These are phyloP conservation scores for Episyrphus balteatus DNA, from an alignment of 1,140 invertebrate species.

Conservation along the genomic window DNA sequence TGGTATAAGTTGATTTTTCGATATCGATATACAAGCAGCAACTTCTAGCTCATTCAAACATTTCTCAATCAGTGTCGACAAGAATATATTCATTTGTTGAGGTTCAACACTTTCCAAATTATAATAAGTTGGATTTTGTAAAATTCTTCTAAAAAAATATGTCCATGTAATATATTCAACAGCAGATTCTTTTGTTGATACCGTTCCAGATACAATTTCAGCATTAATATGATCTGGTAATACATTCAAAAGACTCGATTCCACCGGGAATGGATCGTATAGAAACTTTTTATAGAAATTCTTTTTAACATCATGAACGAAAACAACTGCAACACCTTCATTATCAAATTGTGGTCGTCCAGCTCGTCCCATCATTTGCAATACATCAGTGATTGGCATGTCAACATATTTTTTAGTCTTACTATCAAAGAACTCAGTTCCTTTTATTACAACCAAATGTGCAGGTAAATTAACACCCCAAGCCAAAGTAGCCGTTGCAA, in stretches of 20 bases:
- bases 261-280: conserved; percentile 98
- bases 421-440: conserved; percentile 97
- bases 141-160: conserved; percentile 87
- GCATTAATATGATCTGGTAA: conserved; percentile 96
- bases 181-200: conserved; percentile 84
- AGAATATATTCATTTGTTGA: conserved; percentile 58
- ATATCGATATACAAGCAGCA: conserved; percentile 67
- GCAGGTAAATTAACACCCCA: conserved; percentile 99
- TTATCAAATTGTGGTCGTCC: conserved; percentile 92
- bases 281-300: conserved; percentile 99
- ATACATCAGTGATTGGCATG: conserved; percentile 97
- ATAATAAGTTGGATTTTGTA: conserved; percentile 93
- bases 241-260: conserved; percentile 84
- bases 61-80: conserved; percentile 66
- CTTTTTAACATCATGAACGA: conserved; percentile 98
- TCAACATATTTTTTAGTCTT: conserved; percentile 95
- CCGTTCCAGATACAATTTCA: conserved; percentile 90
- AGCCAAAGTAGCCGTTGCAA: conserved; percentile 93
- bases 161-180: conserved; percentile 98
- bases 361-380: conserved; percentile 99
- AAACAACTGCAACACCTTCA: conserved; percentile 88
- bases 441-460: conserved; percentile 53
- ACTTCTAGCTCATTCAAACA: conserved; percentile 58
- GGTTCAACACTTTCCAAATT: conserved; percentile 67
- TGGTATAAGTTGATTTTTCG: conserved; percentile 56